phyloP scores from a whole-genome alignment of 1,140 invertebrate species.

The Papilio polytes region DNA sequence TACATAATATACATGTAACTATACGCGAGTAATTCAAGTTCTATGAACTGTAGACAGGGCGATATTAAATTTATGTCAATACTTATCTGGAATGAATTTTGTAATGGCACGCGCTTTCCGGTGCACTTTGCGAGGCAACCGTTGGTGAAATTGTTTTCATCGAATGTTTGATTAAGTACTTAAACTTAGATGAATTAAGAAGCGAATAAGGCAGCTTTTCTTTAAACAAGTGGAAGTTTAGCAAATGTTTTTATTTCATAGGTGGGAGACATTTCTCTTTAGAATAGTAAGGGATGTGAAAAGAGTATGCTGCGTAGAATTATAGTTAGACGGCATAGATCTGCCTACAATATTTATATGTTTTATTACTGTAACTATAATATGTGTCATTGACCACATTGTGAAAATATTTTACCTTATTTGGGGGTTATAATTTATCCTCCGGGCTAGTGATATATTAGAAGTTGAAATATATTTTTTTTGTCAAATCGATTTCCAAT shows the following conservation, averaged over 20 bases:
- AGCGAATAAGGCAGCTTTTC: not conserved
- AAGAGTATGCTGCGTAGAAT: no score
- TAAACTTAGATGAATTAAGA: not conserved
- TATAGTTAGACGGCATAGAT: no score
- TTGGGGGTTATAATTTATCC: no score
- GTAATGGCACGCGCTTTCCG: constrained; percentile 73
- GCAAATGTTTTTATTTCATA: not conserved
- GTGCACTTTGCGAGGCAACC: constrained; percentile 49
- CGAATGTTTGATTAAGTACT: not conserved
- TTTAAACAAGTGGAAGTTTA: not conserved
- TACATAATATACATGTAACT: constrained; percentile 46
- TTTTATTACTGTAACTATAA: no score
- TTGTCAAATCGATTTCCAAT: not conserved
- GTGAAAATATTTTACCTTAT: no score
- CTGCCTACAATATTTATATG: no score
- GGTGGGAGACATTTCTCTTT: no score
- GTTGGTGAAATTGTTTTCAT: constrained; percentile 40
- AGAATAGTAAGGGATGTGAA: not conserved
- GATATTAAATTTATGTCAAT: constrained; percentile 78
- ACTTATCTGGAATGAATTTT: constrained; percentile 75
- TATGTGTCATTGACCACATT: no score
- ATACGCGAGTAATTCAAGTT: constrained; percentile 70
- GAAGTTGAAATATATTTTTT: no score
- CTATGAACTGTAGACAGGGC: constrained; percentile 70
- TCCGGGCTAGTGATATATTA: no score